phyloP scores from a whole-genome alignment of 1,140 invertebrate genomes.

The Saxidomus purpurata region DNA sequence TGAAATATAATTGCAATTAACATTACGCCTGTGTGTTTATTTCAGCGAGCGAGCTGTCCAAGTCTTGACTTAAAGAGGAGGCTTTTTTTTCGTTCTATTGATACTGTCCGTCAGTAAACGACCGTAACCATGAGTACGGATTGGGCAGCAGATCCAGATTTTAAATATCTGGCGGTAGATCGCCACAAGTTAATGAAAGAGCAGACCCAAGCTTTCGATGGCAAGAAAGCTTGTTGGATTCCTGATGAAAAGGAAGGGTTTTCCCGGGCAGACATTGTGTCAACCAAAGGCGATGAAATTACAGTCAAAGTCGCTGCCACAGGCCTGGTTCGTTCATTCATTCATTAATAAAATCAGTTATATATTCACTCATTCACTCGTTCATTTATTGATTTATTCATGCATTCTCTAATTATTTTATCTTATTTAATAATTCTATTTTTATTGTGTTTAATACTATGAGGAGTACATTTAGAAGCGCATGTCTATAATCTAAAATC shows the following conservation, averaged over 20 bases:
- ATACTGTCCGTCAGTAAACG: background rate
- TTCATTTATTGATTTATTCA: no score
- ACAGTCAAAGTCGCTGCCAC: slow-evolving; percentile 89
- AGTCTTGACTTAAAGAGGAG: background rate
- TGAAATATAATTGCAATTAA: no score
- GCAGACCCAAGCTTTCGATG: slow-evolving; percentile 91
- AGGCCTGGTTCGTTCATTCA: slow-evolving; percentile 73
- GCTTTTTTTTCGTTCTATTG: slow-evolving; percentile 9
- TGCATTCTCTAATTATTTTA: no score
- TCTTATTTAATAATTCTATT: no score
- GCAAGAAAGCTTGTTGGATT: slow-evolving; percentile 99
- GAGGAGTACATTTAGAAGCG: no score
- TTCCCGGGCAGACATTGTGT: slow-evolving; percentile 98
- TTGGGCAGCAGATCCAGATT: slow-evolving; percentile 76
- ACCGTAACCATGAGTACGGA: slow-evolving; percentile 41
- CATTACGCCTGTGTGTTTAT: background rate
- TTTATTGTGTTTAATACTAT: no score
- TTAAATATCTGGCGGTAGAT: slow-evolving; percentile 83
- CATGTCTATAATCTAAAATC: no score
- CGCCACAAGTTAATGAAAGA: slow-evolving; percentile 84
- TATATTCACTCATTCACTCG: no score
- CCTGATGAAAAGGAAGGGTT: slow-evolving; percentile 99
- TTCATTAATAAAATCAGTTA: no score
- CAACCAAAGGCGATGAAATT: slow-evolving; percentile 99
- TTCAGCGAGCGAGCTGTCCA: slow-evolving; percentile 29